Conservation (phyloP, 2,797 vertebrate genomes). For the Falco berigora region DNA sequence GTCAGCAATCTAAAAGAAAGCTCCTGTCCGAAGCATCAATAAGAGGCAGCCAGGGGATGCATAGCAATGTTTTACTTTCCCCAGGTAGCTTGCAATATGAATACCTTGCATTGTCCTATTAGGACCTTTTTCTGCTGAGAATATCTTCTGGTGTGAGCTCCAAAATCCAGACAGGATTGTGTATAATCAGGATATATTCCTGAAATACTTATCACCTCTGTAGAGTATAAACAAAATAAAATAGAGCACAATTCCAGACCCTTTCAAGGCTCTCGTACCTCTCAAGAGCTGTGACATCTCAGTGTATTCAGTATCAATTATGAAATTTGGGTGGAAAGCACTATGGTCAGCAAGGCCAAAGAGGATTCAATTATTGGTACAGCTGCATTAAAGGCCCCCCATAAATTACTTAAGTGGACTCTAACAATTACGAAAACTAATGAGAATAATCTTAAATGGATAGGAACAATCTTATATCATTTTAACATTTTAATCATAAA, state of each 20-base stretch:
- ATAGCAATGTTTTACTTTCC: neutral
- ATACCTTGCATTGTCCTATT: neutral
- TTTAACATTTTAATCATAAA: constrained; percentile 61
- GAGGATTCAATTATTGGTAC: constrained; percentile 28
- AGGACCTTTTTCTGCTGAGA: neutral
- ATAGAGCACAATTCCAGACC: neutral
- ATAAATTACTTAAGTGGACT: constrained; percentile 47
- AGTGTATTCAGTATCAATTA: constrained; percentile 7
- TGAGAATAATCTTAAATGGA: constrained; percentile 39
- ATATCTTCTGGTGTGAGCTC: neutral
- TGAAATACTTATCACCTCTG: neutral
- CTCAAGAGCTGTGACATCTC: neutral
- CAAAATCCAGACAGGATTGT: neutral
- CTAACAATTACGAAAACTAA: constrained; percentile 49
- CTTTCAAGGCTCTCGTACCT: neutral
- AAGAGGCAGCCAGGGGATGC: neutral
- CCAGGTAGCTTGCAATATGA: neutral
- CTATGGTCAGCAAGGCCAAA: constrained; percentile 41
- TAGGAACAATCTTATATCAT: constrained; percentile 33
- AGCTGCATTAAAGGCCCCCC: constrained; percentile 6
- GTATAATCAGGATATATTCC: neutral
- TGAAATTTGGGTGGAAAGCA: constrained; percentile 36
- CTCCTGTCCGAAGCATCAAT: neutral
- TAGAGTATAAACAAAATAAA: neutral
- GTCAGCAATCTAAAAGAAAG: neutral